These are phyloP conservation scores for Sympetrum striolatum DNA, from an alignment of 2,888 invertebrate species.

Conservation along the genomic window DNA sequence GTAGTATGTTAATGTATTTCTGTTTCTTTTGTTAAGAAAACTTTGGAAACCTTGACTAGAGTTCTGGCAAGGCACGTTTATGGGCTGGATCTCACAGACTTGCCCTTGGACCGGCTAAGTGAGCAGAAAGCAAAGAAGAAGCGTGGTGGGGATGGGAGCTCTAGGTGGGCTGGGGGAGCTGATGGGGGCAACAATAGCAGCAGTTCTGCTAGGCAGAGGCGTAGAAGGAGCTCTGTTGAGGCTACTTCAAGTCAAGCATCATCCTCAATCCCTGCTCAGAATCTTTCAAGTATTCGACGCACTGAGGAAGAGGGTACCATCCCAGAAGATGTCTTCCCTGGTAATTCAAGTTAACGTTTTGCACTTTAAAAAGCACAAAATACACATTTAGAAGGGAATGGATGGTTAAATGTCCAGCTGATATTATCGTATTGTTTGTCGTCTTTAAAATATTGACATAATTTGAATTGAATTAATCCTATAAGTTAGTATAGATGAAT, in stretches of 20 bases:
- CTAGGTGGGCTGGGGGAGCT: background rate
- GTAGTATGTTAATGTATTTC: constrained; percentile 44
- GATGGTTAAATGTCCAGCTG: too few species aligned
- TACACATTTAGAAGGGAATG: too few species aligned
- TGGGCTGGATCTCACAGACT: constrained; percentile 87
- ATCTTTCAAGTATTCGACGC: background rate
- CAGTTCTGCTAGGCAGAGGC: constrained; percentile 33
- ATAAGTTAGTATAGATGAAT: too few species aligned
- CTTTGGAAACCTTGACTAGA: constrained; percentile 94
- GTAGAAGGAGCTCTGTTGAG: constrained; percentile 31
- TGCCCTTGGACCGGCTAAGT: constrained; percentile 79
- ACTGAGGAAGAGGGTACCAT: constrained; percentile 3
- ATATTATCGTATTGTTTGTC: too few species aligned
- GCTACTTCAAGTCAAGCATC: background rate
- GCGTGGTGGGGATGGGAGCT: constrained; percentile 57
- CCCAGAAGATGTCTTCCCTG: constrained; percentile 15
- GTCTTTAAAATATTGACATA: too few species aligned
- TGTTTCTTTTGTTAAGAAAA: constrained; percentile 70
- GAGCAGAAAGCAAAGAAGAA: constrained; percentile 79
- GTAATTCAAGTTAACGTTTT: background rate
- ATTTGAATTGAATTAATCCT: too few species aligned
- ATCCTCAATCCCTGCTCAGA: background rate
- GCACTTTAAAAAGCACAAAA: too few species aligned
- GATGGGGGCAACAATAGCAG: background rate
- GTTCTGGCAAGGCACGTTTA: constrained; percentile 96